Conservation (phyloP, 2,797 vertebrate species). For the Sebastes goodei region DNA sequence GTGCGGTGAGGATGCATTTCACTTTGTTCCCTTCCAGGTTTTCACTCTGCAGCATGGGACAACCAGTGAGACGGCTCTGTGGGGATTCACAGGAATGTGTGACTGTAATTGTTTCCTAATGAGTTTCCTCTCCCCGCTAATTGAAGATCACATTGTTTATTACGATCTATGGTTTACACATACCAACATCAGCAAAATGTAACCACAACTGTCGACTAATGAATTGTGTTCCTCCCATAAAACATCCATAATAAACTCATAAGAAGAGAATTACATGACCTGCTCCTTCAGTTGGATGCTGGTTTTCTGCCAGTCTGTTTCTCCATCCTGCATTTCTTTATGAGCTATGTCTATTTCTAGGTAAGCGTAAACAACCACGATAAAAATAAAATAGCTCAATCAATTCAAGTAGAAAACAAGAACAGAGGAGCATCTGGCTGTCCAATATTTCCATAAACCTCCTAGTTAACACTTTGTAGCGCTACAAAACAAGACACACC, state of each 20-base stretch:
- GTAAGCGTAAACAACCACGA: background rate
- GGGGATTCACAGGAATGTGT: constrained; percentile 46
- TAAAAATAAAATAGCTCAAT: constrained; percentile 9
- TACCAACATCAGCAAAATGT: constrained; percentile 53
- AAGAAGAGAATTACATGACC: constrained; percentile 17
- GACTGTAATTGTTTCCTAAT: constrained; percentile 74
- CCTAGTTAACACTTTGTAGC: background rate
- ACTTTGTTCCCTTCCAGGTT: constrained; percentile 44
- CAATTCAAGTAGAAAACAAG: background rate
- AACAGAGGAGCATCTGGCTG: background rate
- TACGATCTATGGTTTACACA: constrained; percentile 46
- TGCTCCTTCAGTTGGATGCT: background rate
- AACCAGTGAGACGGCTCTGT: constrained; percentile 40
- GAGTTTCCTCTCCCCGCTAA: constrained; percentile 60
- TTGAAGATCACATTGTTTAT: constrained; percentile 57
- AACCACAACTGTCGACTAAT: constrained; percentile 53
- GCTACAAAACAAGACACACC: background rate
- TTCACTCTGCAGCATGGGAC: constrained; percentile 36
- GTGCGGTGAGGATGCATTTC: constrained; percentile 45
- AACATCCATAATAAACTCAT: constrained; percentile 33
- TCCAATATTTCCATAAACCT: background rate
- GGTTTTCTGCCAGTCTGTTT: constrained; percentile 14
- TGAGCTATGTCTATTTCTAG: constrained; percentile 2
- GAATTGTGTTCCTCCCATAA: constrained; percentile 37
- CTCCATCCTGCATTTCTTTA: background rate